Evolutionary conservation across 2,113 vertebrate genomes (phyloP).

Genomic region (Ceyx melanurus): DNA sequence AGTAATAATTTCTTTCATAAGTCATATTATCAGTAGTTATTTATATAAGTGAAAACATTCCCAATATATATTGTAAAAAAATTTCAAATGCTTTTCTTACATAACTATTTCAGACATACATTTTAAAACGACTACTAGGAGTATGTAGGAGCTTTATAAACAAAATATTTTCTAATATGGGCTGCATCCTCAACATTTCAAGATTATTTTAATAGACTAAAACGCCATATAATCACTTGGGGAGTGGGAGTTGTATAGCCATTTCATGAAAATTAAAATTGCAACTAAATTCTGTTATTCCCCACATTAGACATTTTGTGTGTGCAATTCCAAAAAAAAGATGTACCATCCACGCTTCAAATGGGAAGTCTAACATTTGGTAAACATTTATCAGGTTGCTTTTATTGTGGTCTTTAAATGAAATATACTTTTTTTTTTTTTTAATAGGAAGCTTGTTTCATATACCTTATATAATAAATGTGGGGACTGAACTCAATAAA

Average conservation of each 20-base stretch:
- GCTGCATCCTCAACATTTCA: constrained; percentile 67
- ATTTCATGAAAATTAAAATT: constrained; percentile 73
- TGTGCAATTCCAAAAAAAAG: constrained; percentile 72
- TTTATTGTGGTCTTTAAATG: neutral
- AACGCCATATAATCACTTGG: constrained; percentile 68
- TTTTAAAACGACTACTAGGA: constrained; percentile 78
- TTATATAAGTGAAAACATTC: constrained; percentile 87
- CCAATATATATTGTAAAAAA: constrained; percentile 83
- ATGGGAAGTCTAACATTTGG: constrained; percentile 42
- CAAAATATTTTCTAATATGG: constrained; percentile 72
- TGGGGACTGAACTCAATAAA: constrained; percentile 46
- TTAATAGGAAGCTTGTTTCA: constrained; percentile 6
- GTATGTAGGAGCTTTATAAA: constrained; percentile 72
- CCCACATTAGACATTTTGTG: constrained; percentile 70
- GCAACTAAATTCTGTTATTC: constrained; percentile 74
- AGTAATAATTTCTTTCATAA: constrained; percentile 80
- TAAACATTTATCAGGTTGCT: constrained; percentile 11
- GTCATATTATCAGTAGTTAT: constrained; percentile 84
- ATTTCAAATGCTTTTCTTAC: constrained; percentile 79
- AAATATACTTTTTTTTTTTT: neutral
- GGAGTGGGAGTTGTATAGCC: constrained; percentile 72
- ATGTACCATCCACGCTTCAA: constrained; percentile 52
- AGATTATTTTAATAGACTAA: constrained; percentile 72
- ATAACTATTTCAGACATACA: constrained; percentile 83
- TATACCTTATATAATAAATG: constrained; percentile 20